Evolutionary conservation across 2,888 invertebrate genomes (phyloP).

Genomic region (Cephus runcator): DNA sequence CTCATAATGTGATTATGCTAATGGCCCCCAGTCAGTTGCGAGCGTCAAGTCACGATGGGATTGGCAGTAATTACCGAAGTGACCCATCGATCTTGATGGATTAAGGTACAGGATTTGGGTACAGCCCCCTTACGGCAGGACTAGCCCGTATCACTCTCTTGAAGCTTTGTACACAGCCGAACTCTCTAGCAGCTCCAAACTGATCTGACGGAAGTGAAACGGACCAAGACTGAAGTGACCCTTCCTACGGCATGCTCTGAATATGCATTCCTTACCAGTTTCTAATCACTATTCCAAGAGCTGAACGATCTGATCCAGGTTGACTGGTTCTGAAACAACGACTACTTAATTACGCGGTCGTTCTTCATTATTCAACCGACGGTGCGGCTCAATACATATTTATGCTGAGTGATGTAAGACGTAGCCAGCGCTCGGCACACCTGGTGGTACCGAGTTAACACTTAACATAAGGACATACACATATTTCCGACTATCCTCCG

Average conservation of each 20-base stretch:
- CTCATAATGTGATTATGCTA: conserved; percentile 56
- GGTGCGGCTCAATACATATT: conserved; percentile 41
- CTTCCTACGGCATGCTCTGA: background rate
- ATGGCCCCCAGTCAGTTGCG: conserved; percentile 31
- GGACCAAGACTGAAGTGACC: background rate
- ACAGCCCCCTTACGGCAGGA: background rate
- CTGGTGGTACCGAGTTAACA: conserved; percentile 27
- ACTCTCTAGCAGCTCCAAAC: background rate
- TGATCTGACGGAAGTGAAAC: background rate
- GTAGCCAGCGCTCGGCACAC: conserved; percentile 29
- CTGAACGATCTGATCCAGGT: background rate
- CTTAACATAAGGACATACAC: conserved; percentile 31
- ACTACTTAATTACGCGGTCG: conserved; percentile 38
- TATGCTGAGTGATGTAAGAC: conserved; percentile 40
- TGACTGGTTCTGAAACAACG: background rate
- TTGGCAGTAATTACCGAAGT: conserved; percentile 45
- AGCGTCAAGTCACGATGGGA: conserved; percentile 22
- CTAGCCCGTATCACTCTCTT: background rate
- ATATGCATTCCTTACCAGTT: background rate
- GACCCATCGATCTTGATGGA: conserved; percentile 47
- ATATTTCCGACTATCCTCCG: background rate
- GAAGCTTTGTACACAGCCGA: background rate
- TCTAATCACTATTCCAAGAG: background rate
- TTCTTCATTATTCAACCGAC: conserved; percentile 39
- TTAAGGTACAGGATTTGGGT: conserved; percentile 11